Evolutionary conservation across 2,797 vertebrate species (phyloP).

Genomic region (Potorous gilbertii): DNA sequence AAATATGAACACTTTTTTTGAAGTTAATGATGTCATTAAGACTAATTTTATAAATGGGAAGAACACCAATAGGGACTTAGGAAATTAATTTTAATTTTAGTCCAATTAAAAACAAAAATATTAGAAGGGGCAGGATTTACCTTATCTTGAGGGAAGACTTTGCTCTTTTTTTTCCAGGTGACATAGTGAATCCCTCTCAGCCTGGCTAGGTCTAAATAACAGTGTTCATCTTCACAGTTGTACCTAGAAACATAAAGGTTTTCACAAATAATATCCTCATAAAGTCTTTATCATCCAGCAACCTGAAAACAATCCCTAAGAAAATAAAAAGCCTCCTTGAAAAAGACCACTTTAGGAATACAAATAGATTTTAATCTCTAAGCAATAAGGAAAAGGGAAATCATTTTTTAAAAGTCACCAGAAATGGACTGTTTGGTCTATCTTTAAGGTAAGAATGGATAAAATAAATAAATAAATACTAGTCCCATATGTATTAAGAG

Average conservation of each 20-base stretch:
- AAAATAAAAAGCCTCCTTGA: background rate
- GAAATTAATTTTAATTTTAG: slow-evolving; percentile 11
- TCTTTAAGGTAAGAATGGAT: background rate
- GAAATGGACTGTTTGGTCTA: slow-evolving; percentile 9
- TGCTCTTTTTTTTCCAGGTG: slow-evolving; percentile 94
- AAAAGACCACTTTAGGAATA: background rate
- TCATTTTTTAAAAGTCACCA: slow-evolving; percentile 11
- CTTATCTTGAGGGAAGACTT: slow-evolving; percentile 96
- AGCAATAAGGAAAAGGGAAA: background rate
- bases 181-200: slow-evolving; percentile 94
- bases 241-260: slow-evolving; percentile 86
- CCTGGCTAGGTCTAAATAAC: slow-evolving; percentile 96
- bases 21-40: background rate
- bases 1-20: background rate
- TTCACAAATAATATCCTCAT: background rate
- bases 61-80: background rate
- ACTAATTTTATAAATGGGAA: background rate
- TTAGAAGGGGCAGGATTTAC: slow-evolving; percentile 80
- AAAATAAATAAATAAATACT: background rate
- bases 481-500: background rate
- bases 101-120: background rate
- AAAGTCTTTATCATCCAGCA: background rate
- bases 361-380: background rate
- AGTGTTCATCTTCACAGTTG: slow-evolving; percentile 98
- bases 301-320: background rate